Evolutionary conservation across 2,888 invertebrate species (phyloP).

Genomic region (Gibbula magus): DNA sequence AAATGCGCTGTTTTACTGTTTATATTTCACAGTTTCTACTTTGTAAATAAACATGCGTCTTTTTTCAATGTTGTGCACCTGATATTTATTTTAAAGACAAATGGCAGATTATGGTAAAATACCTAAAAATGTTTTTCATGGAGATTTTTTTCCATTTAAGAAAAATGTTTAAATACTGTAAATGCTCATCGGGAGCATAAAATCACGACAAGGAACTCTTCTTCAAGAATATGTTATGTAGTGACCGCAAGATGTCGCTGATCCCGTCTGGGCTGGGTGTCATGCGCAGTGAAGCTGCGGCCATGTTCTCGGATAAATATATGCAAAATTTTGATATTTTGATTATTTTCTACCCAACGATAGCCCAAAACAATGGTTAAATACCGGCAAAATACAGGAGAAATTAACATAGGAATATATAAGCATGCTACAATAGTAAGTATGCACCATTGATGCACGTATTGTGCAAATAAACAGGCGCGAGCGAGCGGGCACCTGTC

Average conservation of each 20-base stretch:
- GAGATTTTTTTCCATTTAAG: too few species aligned
- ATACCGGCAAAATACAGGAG: slow-evolving; percentile 12
- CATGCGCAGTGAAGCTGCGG: slow-evolving; percentile 47
- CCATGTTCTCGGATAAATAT: slow-evolving; percentile 39
- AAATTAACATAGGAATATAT: slow-evolving; percentile 20
- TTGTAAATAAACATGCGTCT: too few species aligned
- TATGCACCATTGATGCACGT: neutral
- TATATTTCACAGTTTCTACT: too few species aligned
- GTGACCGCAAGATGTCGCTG: slow-evolving; percentile 20
- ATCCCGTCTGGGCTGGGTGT: slow-evolving; percentile 36
- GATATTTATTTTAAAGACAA: too few species aligned
- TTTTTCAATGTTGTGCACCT: too few species aligned
- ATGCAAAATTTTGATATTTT: slow-evolving; percentile 29
- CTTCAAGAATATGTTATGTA: slow-evolving; percentile 1
- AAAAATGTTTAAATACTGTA: too few species aligned
- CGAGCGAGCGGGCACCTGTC: slow-evolving; percentile 19
- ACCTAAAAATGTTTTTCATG: too few species aligned
- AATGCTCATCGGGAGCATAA: too few species aligned
- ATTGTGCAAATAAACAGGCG: slow-evolving; percentile 11
- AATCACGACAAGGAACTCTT: neutral
- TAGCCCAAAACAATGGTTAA: slow-evolving; percentile 3
- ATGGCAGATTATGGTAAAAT: too few species aligned
- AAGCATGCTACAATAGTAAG: slow-evolving; percentile 11
- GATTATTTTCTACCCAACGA: neutral
- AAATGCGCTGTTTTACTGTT: too few species aligned